Percentiles rank a stretch among this genome's conserved stretches.
phyloP scores from a whole-genome alignment of 1,140 invertebrate genomes.

The Penaeus indicus region DNA sequence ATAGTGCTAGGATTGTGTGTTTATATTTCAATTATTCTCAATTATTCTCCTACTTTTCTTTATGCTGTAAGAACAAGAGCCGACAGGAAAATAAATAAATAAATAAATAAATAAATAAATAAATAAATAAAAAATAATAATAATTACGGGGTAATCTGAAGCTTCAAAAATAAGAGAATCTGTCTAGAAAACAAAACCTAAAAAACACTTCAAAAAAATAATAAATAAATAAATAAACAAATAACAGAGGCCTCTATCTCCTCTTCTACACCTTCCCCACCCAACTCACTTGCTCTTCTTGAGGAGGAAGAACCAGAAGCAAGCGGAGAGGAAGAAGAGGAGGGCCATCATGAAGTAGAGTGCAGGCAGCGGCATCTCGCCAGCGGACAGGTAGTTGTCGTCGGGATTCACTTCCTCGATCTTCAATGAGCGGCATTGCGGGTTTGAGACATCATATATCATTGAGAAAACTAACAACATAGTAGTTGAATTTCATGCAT shows the following conservation, averaged over 20 bases:
- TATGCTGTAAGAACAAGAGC: too few relatives aligned
- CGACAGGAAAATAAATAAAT: too few relatives aligned
- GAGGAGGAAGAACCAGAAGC: conserved; percentile 93
- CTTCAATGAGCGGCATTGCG: conserved; percentile 72
- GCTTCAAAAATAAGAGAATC: background rate
- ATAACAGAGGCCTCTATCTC: background rate
- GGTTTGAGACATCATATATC: too few relatives aligned
- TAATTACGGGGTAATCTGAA: too few relatives aligned
- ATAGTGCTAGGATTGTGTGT: too few relatives aligned
- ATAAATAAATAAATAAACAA: background rate
- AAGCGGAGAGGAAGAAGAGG: conserved; percentile 89
- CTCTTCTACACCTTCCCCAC: too few relatives aligned
- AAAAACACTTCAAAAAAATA: background rate
- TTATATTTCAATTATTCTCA: too few relatives aligned
- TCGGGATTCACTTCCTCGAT: conserved; percentile 85
- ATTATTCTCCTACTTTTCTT: too few relatives aligned
- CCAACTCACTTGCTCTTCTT: conserved; percentile 82
- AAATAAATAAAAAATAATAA: too few relatives aligned
- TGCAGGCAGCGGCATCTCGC: conserved; percentile 94
- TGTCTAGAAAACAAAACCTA: background rate
- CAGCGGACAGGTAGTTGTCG: conserved; percentile 94
- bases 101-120: background rate
- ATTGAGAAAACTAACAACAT: too few relatives aligned
- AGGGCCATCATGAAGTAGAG: conserved; percentile 93
- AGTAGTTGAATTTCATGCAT: too few relatives aligned